Conservation (phyloP, 2,113 vertebrate species). For the Protobothrops mucrosquamatus region DNA sequence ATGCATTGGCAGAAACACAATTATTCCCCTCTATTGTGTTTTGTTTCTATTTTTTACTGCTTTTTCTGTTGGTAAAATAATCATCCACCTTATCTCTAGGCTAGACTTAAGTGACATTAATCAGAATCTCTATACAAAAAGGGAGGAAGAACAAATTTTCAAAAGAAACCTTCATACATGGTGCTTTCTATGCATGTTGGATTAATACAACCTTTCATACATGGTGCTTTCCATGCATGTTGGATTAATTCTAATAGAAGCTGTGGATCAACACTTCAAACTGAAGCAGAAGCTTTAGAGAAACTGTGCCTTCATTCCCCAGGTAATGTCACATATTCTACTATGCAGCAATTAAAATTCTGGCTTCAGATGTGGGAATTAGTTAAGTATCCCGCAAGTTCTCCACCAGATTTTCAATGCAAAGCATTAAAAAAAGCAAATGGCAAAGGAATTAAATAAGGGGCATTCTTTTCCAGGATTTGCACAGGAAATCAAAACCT, state of each 20-base stretch:
- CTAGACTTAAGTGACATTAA: background rate
- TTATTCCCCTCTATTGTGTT: background rate
- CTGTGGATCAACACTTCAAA: background rate
- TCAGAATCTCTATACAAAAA: background rate
- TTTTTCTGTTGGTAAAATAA: background rate
- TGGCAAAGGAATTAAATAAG: background rate
- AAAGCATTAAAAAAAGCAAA: background rate
- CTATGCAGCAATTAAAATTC: background rate
- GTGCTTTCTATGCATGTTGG: background rate
- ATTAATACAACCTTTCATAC: background rate
- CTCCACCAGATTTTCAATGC: background rate
- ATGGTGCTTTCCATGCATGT: background rate
- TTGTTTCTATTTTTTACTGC: background rate
- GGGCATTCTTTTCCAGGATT: background rate
- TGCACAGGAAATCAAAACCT: background rate
- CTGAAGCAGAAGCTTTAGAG: background rate
- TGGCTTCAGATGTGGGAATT: background rate
- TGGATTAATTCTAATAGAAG: background rate
- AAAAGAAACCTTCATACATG: background rate
- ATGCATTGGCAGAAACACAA: no score
- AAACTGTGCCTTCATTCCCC: background rate
- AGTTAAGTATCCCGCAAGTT: background rate
- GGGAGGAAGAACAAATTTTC: background rate
- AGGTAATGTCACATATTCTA: background rate
- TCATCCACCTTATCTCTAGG: slow-evolving; percentile 9